Base-by-base conservation (phyloP, 2,888 invertebrate species). In the Coronaproctus castanopsis region DNA sequence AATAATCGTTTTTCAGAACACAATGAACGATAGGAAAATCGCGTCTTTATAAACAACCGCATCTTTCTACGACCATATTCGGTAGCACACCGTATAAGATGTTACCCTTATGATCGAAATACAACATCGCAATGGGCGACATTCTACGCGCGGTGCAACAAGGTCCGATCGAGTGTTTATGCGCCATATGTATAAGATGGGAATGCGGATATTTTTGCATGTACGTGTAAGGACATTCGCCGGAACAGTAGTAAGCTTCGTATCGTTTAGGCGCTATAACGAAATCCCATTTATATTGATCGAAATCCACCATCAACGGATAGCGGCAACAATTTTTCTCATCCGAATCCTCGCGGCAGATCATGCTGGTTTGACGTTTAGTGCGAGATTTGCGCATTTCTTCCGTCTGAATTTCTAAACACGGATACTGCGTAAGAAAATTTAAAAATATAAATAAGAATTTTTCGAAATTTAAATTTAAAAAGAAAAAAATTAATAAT, bases 231-330 rank as follows among this genome's bases (percentile, higher is more conserved):
- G 87, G 85, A 72, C 97, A 97, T 68, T 93, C 90, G 5, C 97
- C 68, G 58, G 88, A 83, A 75, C 97, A 97, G 75, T 93, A 93
- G 74, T 91, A 90, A 5, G 96, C 95, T 69, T 89, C 87, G 75
- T 95, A 97, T 67, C 82, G 79, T 68, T 89, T 90, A 0, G 97
- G 97, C 0, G 93, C 93, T 61, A 97, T 90, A 68, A 97, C 88
- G 84, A 93, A 97, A 70, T 95, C 90, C 92, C 95, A 96, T 23
- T 93, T 93, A 70, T 96, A 92, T 69, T 85, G 83, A 66, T 87
- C 87, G 71, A 97, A 97, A 75, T 95, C 90, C 19, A 97, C 90
- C 18, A 83, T 83, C 52, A 96, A 77, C 0, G 93, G 92, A 73
- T 92, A 93, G 2, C 95, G 83, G 70, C 97, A 97, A 74, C 97